Evolutionary conservation across 2,113 vertebrate genomes (phyloP), one percentile per base, ranked within the genome.

Genomic region (Lepidothrix coronata): DNA sequence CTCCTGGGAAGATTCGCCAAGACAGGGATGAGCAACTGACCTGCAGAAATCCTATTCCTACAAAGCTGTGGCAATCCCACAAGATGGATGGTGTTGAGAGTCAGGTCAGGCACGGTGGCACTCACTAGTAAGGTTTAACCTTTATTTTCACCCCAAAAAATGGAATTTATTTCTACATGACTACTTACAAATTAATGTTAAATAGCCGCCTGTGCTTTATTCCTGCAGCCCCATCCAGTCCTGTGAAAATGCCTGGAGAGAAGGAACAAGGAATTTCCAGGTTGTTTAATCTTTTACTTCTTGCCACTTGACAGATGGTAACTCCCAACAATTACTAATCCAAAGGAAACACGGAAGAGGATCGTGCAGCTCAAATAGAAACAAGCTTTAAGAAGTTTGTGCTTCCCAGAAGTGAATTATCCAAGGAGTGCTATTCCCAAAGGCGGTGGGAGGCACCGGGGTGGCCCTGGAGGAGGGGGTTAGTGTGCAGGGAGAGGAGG

Each of bases 231-330:
- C 46, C 39, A 44, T 92, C 65, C 75, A 16, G 75, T 9, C 35
- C 83, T 41, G 35, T 51, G 88, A 89, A 90, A 93, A 74, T 8
- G 58, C 48, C 71, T 46, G 25, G 35, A 62, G 37, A 85, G 63
- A 37, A 91, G 57, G 83, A 95, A 89, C 74, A 35, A 74, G 68
- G 86, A 90, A 61, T 57, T 33, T n/a, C 85, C 66, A 78, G 83
- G 91, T 61, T 76, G 94, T 95, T 95, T 93, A 95, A 96, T 93
- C 58, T 91, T 95, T 95, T 85, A 85, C 91, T 86, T 86, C 88
- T 89, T 96, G 94, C 86, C 86, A 71, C 94, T 91, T 20, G 73
- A 84, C 82, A 88, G 90, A 91, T 84, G 92, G 96, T 33, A 62
- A 91, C 85, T 91, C 95, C 94, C 91, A 82, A 88, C 85, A 88